Evolutionary conservation across 1,140 invertebrate species (phyloP).

Genomic region (Papilio dardanus): DNA sequence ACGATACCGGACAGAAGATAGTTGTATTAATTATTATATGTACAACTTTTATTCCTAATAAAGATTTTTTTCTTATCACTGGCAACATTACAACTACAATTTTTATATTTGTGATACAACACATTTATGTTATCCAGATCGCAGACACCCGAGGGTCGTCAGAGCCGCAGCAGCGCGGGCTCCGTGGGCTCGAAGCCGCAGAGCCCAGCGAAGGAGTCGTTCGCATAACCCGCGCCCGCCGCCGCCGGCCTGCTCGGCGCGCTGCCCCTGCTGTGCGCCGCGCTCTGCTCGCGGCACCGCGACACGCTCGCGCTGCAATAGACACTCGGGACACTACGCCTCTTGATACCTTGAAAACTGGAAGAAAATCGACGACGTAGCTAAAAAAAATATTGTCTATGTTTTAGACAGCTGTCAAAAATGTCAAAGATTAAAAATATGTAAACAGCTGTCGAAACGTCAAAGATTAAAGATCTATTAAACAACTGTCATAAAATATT

Average conservation of each 20-base stretch:
- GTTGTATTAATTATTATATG: no score
- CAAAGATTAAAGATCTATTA: background rate
- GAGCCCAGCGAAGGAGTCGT: conserved; percentile 66
- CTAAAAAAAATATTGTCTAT: background rate
- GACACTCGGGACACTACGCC: conserved; percentile 31
- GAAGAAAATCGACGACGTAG: background rate
- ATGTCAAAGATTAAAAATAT: conserved; percentile 11
- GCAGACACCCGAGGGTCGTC: conserved; percentile 65
- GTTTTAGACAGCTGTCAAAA: conserved; percentile 36
- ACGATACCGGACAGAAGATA: no score
- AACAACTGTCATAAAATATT: background rate
- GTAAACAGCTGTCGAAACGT: conserved; percentile 31
- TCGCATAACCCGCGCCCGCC: conserved; percentile 66
- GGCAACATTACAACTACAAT: background rate
- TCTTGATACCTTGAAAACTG: background rate
- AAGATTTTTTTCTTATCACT: background rate
- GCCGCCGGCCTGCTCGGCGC: conserved; percentile 65
- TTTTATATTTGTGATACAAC: conserved; percentile 1
- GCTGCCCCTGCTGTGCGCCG: conserved; percentile 68
- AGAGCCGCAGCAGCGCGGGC: conserved; percentile 51
- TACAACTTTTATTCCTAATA: no score
- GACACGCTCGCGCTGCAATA: conserved; percentile 61
- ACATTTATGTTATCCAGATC: conserved; percentile 51
- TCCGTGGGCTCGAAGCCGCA: conserved; percentile 49
- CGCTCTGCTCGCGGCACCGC: conserved; percentile 61